Evolutionary conservation across 2,888 invertebrate genomes (phyloP).

Genomic region (Cactoblastis cactorum): DNA sequence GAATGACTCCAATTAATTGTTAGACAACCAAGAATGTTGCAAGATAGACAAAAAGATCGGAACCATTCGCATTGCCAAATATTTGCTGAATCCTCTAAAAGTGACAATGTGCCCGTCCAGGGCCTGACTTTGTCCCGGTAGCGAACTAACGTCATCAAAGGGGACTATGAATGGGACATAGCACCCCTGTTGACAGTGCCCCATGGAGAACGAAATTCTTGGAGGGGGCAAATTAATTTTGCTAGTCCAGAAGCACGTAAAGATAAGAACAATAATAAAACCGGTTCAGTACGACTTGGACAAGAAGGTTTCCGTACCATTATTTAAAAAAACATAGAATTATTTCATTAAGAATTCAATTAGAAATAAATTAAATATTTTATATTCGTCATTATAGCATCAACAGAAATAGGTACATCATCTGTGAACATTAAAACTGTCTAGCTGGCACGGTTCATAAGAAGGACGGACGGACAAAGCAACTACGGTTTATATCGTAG

Average conservation of each 20-base stretch:
- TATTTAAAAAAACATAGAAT: too few relatives aligned
- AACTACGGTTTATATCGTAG: too few relatives aligned
- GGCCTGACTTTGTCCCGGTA: conserved; percentile 56
- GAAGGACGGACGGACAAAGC: too few relatives aligned
- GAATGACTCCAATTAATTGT: conserved; percentile 5
- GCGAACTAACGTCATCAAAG: conserved; percentile 58
- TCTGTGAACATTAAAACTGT: too few relatives aligned
- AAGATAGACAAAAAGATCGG: conserved; percentile 27
- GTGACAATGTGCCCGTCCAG: conserved; percentile 36
- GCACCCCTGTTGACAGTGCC: conserved; percentile 41
- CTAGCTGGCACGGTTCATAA: too few relatives aligned
- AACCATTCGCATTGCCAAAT: conserved; percentile 29
- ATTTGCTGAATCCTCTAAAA: conserved; percentile 42
- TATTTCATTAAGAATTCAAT: too few relatives aligned
- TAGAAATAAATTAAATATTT: too few relatives aligned
- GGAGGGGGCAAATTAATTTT: conserved; percentile 17
- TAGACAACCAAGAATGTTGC: conserved; percentile 22
- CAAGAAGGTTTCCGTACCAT: too few relatives aligned
- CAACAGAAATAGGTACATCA: too few relatives aligned
- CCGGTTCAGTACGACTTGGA: too few relatives aligned
- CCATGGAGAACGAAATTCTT: conserved; percentile 24
- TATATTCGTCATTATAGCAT: too few relatives aligned
- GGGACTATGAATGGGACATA: conserved; percentile 40
- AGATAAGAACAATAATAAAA: too few relatives aligned
- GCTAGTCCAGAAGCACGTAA: neutral